phyloP scores from a whole-genome alignment of 2,113 vertebrate species.

The Oostethus manadensis region DNA sequence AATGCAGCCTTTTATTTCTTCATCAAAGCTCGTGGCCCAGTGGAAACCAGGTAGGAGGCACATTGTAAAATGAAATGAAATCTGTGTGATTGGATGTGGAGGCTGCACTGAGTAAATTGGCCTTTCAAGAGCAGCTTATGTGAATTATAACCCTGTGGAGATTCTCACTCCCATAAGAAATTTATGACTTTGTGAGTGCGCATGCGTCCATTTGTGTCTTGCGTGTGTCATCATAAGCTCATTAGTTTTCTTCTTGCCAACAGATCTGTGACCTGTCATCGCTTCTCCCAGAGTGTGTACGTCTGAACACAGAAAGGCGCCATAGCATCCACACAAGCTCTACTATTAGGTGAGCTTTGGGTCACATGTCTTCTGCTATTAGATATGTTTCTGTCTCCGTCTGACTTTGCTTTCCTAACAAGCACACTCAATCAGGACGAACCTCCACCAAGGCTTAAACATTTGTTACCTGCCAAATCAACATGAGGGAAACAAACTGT shows the following conservation, averaged over 20 bases:
- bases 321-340: constrained; percentile 25
- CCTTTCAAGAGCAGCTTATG: constrained; percentile 51
- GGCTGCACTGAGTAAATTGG: constrained; percentile 40
- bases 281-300: constrained; percentile 43
- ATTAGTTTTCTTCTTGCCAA: constrained; percentile 64
- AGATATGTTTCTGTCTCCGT: constrained; percentile 28
- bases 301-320: constrained; percentile 31
- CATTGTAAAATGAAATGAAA: constrained; percentile 28
- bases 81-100: constrained; percentile 35
- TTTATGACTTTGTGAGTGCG: constrained; percentile 27
- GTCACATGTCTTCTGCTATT: constrained; percentile 44
- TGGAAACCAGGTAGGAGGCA: constrained; percentile 42
- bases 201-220: constrained; percentile 40
- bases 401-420: constrained; percentile 27
- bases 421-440: not conserved
- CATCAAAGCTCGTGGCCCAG: constrained; percentile 20
- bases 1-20: constrained; percentile 56
- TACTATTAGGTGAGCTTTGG: constrained; percentile 58
- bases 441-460: not conserved
- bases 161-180: constrained; percentile 56
- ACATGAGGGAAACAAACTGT: not conserved
- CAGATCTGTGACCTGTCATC: constrained; percentile 64
- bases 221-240: constrained; percentile 63
- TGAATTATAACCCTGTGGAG: constrained; percentile 45
- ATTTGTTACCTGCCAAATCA: not conserved